These are phyloP conservation scores for Amphipoea lucens DNA, from an alignment of 2,888 invertebrate species.

Conservation along the genomic window DNA sequence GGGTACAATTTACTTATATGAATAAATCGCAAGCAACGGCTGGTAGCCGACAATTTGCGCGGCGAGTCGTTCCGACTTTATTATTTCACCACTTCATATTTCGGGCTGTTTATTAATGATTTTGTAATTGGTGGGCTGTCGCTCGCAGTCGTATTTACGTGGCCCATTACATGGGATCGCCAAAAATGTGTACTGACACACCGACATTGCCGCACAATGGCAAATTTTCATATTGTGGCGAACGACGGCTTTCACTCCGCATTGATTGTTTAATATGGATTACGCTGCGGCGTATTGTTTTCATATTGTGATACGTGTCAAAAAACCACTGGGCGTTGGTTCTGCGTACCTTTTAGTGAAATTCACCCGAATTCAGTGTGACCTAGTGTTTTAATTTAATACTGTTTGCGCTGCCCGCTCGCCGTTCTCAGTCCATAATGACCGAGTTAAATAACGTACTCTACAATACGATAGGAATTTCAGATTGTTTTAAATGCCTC, in stretches of 20 bases:
- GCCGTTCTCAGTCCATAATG: slow-evolving; percentile 25
- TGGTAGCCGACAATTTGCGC: slow-evolving; percentile 75
- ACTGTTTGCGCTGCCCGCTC: slow-evolving; percentile 5
- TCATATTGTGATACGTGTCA: slow-evolving; percentile 41
- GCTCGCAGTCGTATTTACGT: slow-evolving; percentile 77
- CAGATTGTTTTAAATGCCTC: slow-evolving; percentile 43
- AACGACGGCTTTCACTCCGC: slow-evolving; percentile 36
- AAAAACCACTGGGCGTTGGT: slow-evolving; percentile 17
- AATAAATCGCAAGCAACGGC: slow-evolving; percentile 65
- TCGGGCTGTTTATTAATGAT: slow-evolving; percentile 85
- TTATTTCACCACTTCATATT: slow-evolving; percentile 84
- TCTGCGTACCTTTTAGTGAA: slow-evolving; percentile 15
- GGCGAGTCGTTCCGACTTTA: slow-evolving; percentile 72
- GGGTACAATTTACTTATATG: slow-evolving; percentile 77
- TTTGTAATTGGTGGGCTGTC: slow-evolving; percentile 84
- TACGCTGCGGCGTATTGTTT: slow-evolving; percentile 45
- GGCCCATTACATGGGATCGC: slow-evolving; percentile 72
- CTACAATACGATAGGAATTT: slow-evolving; percentile 41
- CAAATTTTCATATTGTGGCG: slow-evolving; percentile 37
- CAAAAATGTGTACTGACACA: slow-evolving; percentile 58
- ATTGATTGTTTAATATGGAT: slow-evolving; percentile 59
- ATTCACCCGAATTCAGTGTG: slow-evolving; percentile 7
- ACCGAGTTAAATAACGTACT: slow-evolving; percentile 22
- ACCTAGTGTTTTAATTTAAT: slow-evolving; percentile 33
- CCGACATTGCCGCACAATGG: slow-evolving; percentile 36